Evolutionary conservation across 1,140 invertebrate genomes (phyloP), one percentile per base, ranked within the genome.

Genomic region (Atopsyche davidsoni): DNA sequence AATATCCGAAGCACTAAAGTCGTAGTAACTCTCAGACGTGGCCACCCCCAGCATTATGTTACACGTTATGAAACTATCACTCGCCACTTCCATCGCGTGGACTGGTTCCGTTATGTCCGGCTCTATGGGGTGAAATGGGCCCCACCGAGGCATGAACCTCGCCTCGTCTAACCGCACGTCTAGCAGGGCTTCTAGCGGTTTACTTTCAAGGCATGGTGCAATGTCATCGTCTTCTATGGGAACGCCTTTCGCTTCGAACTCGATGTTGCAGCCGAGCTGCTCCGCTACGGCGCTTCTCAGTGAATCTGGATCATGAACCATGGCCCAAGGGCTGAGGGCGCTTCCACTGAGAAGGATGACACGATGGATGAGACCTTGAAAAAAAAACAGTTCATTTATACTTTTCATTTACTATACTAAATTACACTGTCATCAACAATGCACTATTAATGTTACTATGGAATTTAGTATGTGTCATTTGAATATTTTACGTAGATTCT

Each of bases 341-440:
- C 90, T 89, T 2, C 92, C 92, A 58, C 89, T 92, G 58, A 94
- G 77, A 31, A 96, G 71, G 24, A 95, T 78, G 1, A 88, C 86
- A 28, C 90, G 81, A 22, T 89, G 83, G 67, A 95, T 89, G 32
- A 95, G 75, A 57, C 81, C 85, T 86, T 70, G 41, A 73, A 66
- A 50, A 44, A 53, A 62, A 48, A 10, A 22, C 24, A 10, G 17
- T 44, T 23, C n/a, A n/a, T n/a, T n/a, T n/a, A n/a, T n/a, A n/a
- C n/a, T n/a, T n/a, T n/a, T n/a, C n/a, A n/a, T n/a, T 42, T 10
- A 16, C 3, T 3, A 44, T 44, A 45, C 10, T n/a, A 45, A 45
- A 19, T 31, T 31, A 31, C 25, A 31, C 25, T 31, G 25, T 9
- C 25, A 31, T 31, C n/a, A 9, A 9, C 7, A 31, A 9, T 31